These are phyloP conservation scores for Octopus bimaculoides DNA, from an alignment of 1,140 invertebrate species.

Conservation along the genomic window DNA sequence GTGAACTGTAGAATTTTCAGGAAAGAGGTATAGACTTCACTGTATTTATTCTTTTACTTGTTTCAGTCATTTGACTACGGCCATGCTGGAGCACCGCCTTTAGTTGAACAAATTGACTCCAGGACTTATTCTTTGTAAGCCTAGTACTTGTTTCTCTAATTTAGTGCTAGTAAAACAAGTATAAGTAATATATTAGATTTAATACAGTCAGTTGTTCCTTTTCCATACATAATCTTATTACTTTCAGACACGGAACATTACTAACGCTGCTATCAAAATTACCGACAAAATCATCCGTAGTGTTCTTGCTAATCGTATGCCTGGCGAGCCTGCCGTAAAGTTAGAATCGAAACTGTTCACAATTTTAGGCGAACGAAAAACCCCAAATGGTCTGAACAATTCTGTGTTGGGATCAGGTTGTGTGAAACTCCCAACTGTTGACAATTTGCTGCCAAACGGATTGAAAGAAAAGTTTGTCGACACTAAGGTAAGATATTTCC, in stretches of 20 bases:
- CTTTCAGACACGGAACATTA: slow-evolving; percentile 30
- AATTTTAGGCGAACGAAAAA: slow-evolving; percentile 29
- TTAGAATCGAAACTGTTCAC: slow-evolving; percentile 30
- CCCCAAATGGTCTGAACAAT: slow-evolving; percentile 27
- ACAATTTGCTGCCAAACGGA: slow-evolving; percentile 19
- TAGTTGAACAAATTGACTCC: no score
- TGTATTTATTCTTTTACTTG: no score
- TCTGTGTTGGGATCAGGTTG: slow-evolving; percentile 27
- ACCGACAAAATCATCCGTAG: slow-evolving; percentile 31
- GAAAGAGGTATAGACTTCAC: no score
- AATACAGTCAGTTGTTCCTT: no score
- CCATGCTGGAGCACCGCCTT: no score
- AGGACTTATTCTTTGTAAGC: no score
- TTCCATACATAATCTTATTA: no score
- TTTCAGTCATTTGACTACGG: no score
- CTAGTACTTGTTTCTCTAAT: no score
- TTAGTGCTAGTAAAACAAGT: no score
- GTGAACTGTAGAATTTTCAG: no score
- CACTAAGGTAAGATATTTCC: slow-evolving; percentile 28
- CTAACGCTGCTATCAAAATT: slow-evolving; percentile 30
- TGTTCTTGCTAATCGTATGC: slow-evolving; percentile 30
- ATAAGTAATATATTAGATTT: no score
- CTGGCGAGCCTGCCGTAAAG: slow-evolving; percentile 33
- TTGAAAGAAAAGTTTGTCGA: slow-evolving; percentile 29
- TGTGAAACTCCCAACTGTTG: slow-evolving; percentile 32